phyloP scores from a whole-genome alignment of 2,888 invertebrate species.

The Troides aeacus region DNA sequence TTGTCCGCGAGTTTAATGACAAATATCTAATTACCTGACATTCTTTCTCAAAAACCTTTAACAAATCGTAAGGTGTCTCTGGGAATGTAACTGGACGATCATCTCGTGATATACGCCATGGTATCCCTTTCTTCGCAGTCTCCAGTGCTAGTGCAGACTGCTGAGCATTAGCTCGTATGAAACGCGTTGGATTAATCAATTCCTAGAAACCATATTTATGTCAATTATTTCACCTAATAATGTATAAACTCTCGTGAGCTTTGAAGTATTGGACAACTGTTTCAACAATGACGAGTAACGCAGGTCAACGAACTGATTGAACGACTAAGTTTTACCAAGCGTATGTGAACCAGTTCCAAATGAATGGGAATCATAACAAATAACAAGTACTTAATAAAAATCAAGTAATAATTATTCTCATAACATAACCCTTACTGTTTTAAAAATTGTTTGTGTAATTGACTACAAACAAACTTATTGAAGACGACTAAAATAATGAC shows the following conservation, averaged over 20 bases:
- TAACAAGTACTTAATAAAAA: too few species aligned
- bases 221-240: background rate
- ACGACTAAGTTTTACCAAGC: too few species aligned
- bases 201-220: slow-evolving; percentile 31
- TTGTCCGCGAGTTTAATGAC: background rate
- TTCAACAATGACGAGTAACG: too few species aligned
- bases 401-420: too few species aligned
- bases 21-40: slow-evolving; percentile 36
- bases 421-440: too few species aligned
- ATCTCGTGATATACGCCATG: slow-evolving; percentile 39
- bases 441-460: too few species aligned
- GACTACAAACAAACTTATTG: too few species aligned
- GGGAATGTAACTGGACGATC: slow-evolving; percentile 41
- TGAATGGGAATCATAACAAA: too few species aligned
- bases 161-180: slow-evolving; percentile 39
- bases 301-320: too few species aligned
- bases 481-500: too few species aligned
- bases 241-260: background rate
- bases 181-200: slow-evolving; percentile 23
- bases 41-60: slow-evolving; percentile 37
- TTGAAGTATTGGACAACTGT: too few species aligned
- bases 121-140: slow-evolving; percentile 40
- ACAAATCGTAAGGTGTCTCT: slow-evolving; percentile 38
- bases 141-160: slow-evolving; percentile 41
- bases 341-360: too few species aligned